Conservation (phyloP, 2,888 invertebrate genomes). For the Campopleginae sp. region DNA sequence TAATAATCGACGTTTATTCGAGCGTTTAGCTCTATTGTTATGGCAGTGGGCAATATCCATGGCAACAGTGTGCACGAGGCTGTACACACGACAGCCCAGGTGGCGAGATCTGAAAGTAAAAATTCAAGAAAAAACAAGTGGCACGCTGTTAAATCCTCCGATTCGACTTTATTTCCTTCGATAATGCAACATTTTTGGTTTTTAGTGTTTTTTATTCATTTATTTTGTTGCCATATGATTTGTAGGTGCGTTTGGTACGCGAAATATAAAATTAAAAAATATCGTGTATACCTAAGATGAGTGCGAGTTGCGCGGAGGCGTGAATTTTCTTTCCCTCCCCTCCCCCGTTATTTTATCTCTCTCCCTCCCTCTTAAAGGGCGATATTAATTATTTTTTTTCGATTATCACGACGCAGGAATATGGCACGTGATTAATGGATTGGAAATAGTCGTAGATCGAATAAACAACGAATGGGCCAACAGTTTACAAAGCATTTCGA, state of each 20-base stretch:
- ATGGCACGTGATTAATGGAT: conserved; percentile 47
- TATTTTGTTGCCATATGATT: conserved; percentile 55
- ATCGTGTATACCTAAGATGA: conserved; percentile 68
- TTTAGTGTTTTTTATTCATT: conserved; percentile 40
- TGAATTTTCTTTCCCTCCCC: conserved; percentile 28
- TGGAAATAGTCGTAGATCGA: conserved; percentile 36
- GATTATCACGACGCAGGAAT: conserved; percentile 55
- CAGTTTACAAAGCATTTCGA: conserved; percentile 56
- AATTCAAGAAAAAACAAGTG: not conserved
- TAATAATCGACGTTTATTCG: not conserved
- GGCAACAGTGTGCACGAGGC: conserved; percentile 48
- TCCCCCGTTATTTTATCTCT: not conserved
- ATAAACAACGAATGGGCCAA: conserved; percentile 16
- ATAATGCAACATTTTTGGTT: conserved; percentile 64
- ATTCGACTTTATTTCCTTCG: conserved; percentile 48
- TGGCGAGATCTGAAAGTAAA: conserved; percentile 13
- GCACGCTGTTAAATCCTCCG: conserved; percentile 23
- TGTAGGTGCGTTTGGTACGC: conserved; percentile 64
- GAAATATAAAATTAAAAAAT: conserved; percentile 73
- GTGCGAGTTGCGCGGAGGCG: conserved; percentile 59
- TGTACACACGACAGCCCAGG: not conserved
- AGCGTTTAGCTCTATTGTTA: conserved; percentile 50
- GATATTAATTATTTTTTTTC: conserved; percentile 12
- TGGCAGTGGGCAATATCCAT: conserved; percentile 56
- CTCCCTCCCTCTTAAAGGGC: conserved; percentile 43